These are phyloP conservation scores for Aepyceros melampus DNA, from an alignment of 2,113 vertebrate species.

Conservation along the genomic window DNA sequence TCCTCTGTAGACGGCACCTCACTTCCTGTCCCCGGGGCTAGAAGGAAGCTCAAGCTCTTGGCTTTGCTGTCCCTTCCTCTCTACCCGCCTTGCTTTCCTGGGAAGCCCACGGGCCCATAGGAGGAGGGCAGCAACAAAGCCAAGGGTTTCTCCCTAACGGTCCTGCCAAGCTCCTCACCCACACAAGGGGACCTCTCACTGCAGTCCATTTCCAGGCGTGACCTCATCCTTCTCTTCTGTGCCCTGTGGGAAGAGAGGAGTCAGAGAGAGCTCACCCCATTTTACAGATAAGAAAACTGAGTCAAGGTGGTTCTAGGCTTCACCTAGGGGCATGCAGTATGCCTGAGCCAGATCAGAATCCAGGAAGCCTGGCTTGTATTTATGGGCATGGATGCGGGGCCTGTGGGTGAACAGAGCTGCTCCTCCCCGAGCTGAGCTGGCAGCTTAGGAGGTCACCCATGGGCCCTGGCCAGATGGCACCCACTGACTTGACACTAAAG, in stretches of 20 bases:
- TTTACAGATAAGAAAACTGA: constrained; percentile 40
- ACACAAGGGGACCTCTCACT: neutral
- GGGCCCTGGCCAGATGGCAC: neutral
- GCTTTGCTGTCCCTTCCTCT: constrained; percentile 47
- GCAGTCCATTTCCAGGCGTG: neutral
- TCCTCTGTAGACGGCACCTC: constrained; percentile 80
- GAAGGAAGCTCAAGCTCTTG: constrained; percentile 39
- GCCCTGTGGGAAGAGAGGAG: neutral
- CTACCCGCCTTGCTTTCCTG: constrained; percentile 26
- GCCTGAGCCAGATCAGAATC: neutral
- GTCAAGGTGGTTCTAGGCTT: neutral
- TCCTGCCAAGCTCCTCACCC: neutral
- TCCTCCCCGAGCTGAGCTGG: neutral
- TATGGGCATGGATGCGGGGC: neutral
- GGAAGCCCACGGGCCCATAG: neutral
- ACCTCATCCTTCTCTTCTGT: constrained; percentile 4
- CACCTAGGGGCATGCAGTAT: neutral
- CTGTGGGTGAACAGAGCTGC: neutral
- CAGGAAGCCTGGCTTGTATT: neutral
- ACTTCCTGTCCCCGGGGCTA: constrained; percentile 71
- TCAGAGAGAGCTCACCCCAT: neutral
- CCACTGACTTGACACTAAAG: neutral
- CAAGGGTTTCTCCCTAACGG: neutral
- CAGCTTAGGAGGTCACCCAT: neutral
- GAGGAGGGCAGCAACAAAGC: constrained; percentile 37